Conservation (phyloP, 2,888 invertebrate species). For the Drosophila merina region DNA sequence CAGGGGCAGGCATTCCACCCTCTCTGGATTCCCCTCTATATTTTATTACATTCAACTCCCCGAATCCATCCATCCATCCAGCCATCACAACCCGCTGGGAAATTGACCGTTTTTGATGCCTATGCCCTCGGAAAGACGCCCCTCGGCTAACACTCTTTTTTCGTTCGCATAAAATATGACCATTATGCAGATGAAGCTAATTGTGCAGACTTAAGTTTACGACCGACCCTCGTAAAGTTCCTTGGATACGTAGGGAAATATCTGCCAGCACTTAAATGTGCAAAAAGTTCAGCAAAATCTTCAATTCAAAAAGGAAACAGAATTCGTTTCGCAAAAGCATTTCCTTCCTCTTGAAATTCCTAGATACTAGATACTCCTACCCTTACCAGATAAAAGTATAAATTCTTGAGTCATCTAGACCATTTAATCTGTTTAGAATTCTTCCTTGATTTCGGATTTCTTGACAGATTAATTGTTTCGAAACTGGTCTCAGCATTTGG, state of each 20-base stretch:
- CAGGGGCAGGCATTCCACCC: constrained; percentile 10
- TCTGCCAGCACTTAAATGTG: constrained; percentile 6
- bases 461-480: constrained; percentile 13
- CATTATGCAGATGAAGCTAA: constrained; percentile 43
- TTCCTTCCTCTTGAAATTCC: background rate
- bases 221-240: constrained; percentile 25
- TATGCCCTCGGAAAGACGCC: constrained; percentile 18
- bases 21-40: background rate
- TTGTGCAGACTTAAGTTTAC: constrained; percentile 45
- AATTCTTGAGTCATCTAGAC: background rate
- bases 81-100: constrained; percentile 14
- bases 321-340: constrained; percentile 4
- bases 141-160: constrained; percentile 11
- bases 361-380: too few relatives aligned
- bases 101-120: constrained; percentile 43
- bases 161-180: constrained; percentile 35
- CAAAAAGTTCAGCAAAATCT: background rate
- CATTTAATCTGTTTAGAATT: constrained; percentile 2
- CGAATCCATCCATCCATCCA: constrained; percentile 1
- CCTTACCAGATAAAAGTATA: too few relatives aligned
- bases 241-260: constrained; percentile 5
- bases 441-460: constrained; percentile 3
- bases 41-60: background rate
- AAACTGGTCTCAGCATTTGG: constrained; percentile 5
- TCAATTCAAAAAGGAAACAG: constrained; percentile 7